Conservation (phyloP, 2,797 vertebrate species). For the Geotrypetes seraphini region DNA sequence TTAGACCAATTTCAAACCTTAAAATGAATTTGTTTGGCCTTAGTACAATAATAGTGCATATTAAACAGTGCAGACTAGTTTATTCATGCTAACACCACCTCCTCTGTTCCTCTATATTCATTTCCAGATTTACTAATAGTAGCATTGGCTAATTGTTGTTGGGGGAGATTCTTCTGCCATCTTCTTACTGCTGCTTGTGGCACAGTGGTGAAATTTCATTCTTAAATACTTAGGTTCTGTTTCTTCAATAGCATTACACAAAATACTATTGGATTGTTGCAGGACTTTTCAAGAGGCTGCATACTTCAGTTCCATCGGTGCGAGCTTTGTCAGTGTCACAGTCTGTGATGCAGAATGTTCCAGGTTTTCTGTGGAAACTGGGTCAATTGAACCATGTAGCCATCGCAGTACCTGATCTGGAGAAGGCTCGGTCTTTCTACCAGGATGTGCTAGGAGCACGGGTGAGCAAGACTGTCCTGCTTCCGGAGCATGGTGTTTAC, state of each 20-base stretch:
- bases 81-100: not conserved
- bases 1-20: no score
- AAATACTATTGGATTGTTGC: slow-evolving; percentile 16
- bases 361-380: slow-evolving; percentile 69
- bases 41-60: not conserved
- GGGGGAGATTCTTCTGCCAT: not conserved
- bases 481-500: slow-evolving; percentile 86
- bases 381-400: slow-evolving; percentile 90
- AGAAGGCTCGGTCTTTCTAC: slow-evolving; percentile 76
- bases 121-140: not conserved
- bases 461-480: slow-evolving; percentile 69
- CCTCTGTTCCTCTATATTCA: slow-evolving; percentile 6
- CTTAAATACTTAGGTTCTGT: no score
- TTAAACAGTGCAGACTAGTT: not conserved
- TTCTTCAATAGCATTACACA: no score
- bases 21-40: not conserved
- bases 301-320: not conserved
- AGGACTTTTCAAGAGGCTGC: slow-evolving; percentile 53
- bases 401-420: slow-evolving; percentile 82
- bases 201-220: not conserved
- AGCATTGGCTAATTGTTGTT: not conserved
- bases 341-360: slow-evolving; percentile 30
- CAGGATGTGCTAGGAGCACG: slow-evolving; percentile 76
- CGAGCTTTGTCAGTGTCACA: slow-evolving; percentile 38
- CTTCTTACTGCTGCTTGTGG: not conserved